Evolutionary conservation across 2,113 vertebrate genomes (phyloP), one percentile per base, ranked within the genome.

Genomic region (Geococcyx californianus): DNA sequence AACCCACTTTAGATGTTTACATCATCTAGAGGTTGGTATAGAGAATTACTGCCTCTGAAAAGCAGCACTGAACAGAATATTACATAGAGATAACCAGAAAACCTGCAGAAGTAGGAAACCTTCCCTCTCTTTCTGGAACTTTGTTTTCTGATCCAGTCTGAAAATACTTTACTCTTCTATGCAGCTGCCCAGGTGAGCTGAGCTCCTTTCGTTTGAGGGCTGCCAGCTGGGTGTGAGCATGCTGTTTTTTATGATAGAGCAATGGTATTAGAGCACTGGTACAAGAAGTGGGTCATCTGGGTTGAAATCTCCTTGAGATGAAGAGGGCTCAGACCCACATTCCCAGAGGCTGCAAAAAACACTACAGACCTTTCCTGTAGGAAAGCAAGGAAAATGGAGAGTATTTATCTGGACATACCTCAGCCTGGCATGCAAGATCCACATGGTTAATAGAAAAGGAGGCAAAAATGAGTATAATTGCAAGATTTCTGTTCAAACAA

Each of bases 311-410:
- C 23, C 33, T 82, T 78, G 51, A 58, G 29, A 29, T 15, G 34
- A 38, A 1, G 7, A 51, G 10, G 23, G 8, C 20, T 82, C 7
- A 1, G 47, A 49, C 2, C 26, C 2, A 0, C 34, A 33, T 51
- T 84, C 33, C 38, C 2, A 9, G 23, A 55, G 16, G 12, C 1
- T 75, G 9, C 6, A 14, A 36, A 12, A 1, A 2, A 7, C 9
- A 10, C 62, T 49, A 58, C 28, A 78, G 28, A 82, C 6, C 29
- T 8, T 54, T 76, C 13, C 38, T 59, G 9, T 19, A 60, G 58
- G 8, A 2, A 17, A 56, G 26, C 12, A 19, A 85, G 1, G 8
- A 13, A 72, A 52, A 28, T 3, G 4, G 49, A 36, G 13, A 58
- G 10, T 7, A n/a, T 85, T 82, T 67, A 2, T 11, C 45, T n/a